A percentile compares a stretch with the other conserved stretches of the same genome.
Evolutionary conservation across 2,113 vertebrate genomes (phyloP).

Genomic region (Cavia porcellus): DNA sequence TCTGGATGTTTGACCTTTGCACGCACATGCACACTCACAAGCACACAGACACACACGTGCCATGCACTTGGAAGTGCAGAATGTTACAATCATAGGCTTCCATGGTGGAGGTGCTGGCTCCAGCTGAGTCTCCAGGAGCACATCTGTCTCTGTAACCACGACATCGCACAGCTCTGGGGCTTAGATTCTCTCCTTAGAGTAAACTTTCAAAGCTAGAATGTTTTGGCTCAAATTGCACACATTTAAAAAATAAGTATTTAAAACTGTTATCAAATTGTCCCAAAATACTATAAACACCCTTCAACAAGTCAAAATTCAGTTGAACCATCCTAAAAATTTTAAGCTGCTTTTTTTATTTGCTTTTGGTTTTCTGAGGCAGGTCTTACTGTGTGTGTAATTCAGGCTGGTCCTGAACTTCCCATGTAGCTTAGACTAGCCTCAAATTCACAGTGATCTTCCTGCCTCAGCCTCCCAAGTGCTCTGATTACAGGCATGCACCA

Average conservation of each 20-base stretch:
- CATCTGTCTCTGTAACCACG: too few relatives aligned
- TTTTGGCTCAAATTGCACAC: background rate
- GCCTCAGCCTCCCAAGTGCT: background rate
- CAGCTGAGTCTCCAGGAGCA: background rate
- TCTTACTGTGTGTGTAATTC: background rate
- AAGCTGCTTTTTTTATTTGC: background rate
- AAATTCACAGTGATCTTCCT: background rate
- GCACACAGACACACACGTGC: too few relatives aligned
- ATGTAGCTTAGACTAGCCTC: background rate
- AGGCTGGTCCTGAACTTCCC: background rate
- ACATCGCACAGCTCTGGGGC: background rate
- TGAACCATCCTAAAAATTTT: background rate
- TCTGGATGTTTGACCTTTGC: background rate
- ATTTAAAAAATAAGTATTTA: background rate
- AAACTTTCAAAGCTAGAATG: background rate
- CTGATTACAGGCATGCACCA: background rate
- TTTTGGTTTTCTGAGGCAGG: background rate
- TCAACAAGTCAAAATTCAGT: background rate
- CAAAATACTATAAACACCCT: background rate
- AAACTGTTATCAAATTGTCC: background rate
- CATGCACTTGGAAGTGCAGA: too few relatives aligned
- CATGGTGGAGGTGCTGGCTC: background rate
- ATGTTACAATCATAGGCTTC: too few relatives aligned
- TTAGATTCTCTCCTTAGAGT: background rate
- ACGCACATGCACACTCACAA: rapidly evolving